Base-by-base conservation (phyloP, 1,140 invertebrate species). In the Samia ricini region DNA sequence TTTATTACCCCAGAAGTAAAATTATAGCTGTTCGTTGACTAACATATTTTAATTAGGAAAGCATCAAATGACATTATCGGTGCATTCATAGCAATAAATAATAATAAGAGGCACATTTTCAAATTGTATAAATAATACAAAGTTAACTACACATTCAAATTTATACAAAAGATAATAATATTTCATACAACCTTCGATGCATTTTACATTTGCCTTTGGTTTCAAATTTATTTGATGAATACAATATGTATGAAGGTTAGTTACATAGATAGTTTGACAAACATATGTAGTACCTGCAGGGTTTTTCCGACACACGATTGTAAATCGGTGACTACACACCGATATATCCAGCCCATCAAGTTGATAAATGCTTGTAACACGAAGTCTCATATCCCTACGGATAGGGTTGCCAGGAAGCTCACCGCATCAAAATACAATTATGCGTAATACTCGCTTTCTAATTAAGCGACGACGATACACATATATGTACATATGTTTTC, bases 291-390 rank as follows among this genome's bases (percentile, higher is more conserved):
- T n/a, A n/a, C 33, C 2, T 2, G n/a, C 33, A 15, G 33, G 33
- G 63, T 71, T 75, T 72, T 76, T 71, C 72, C 75, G 79, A 77
- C 74, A 77, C 74, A 63, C 33, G 58, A 29, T 71, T 69, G 80
- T 84, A 81, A 83, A 84, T 84, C 80, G 83, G 70, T 66, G 66
- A 60, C 61, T 68, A 55, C 52, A 42, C 61, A 63, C 65, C 59
- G 74, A 77, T 78, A 81, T 75, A 69, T 71, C 70, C 69, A 71
- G 59, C 71, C 76, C 77, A 79, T 79, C 76, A 80, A 76, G 55
- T 70, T 84, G 83, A 84, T 84, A 83, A 79, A 86, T 82, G 80
- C 68, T 65, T 67, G 78, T 68, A 82, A 83, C 74, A 56, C 59
- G 74, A 81, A 70, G 64, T 73, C 67, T 77, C 72, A 66, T 68